phyloP scores from a whole-genome alignment of 2,797 vertebrate genomes.

The Linurgus olivaceus region DNA sequence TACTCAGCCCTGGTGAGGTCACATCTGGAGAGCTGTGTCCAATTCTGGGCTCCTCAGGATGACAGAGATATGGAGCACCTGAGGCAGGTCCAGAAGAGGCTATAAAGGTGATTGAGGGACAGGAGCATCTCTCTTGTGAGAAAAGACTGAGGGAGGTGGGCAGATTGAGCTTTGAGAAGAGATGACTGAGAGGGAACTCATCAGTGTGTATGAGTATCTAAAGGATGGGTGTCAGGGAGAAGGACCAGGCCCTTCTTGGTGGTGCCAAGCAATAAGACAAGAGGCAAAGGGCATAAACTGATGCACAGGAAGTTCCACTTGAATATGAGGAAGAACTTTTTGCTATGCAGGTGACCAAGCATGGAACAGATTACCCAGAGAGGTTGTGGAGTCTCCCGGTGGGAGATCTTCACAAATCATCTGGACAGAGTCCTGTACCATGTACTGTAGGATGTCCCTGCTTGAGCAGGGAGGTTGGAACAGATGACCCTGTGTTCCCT shows the following conservation, averaged over 20 bases:
- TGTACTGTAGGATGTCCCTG: not conserved
- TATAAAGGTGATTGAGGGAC: not conserved
- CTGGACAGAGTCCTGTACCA: not conserved
- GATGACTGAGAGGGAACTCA: not conserved
- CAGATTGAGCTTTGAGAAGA: not conserved
- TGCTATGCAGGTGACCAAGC: accelerated
- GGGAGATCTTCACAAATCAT: accelerated
- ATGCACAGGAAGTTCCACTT: not conserved
- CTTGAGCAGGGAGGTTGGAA: not conserved
- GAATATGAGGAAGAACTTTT: not conserved
- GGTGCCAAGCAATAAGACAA: not conserved
- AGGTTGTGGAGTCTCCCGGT: not conserved
- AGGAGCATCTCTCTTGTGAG: not conserved
- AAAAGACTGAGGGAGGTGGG: not conserved
- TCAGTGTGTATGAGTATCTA: not conserved
- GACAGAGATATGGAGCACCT: not conserved
- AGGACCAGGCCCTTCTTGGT: not conserved
- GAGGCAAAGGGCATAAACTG: not conserved
- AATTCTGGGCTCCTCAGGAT: not conserved
- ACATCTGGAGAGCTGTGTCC: not conserved
- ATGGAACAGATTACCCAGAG: not conserved
- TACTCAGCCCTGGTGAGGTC: not conserved
- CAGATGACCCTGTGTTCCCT: not conserved
- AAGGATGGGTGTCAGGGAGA: not conserved
- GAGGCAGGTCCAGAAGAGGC: not conserved